Evolutionary conservation across 2,113 vertebrate species (phyloP), one percentile per base, ranked within the genome.

Genomic region (Amblyopsis rosae): DNA sequence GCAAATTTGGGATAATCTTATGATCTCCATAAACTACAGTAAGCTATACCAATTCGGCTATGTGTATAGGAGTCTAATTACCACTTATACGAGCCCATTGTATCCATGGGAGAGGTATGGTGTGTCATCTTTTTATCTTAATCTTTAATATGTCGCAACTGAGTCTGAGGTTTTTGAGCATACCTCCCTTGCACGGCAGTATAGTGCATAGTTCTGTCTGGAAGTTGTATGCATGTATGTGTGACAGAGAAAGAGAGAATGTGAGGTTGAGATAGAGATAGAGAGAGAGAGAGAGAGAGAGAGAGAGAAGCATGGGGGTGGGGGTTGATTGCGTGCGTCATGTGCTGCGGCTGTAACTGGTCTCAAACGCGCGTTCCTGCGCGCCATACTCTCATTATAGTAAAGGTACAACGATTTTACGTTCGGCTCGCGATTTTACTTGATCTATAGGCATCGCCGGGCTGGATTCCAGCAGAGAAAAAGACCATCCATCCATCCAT

Each of bases 321-420:
- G 73, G 68, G 41, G 65, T 65, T 67, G 75, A 59, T 64, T 65
- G 73, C 70, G 90, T 90, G 90, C 92, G 89, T 93, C 90, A 91
- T 83, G 88, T 73, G 88, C 88, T 85, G 85, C 88, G 73, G 88
- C 86, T 75, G 79, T 73, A 77, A 54, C 57, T 69, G 32, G 48
- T 48, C n/a, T 16, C 67, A 8, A 12, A 16, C 66, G 58, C 35
- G 26, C 65, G 41, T 13, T 35, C 19, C 64, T 26, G 57, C 55
- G 62, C 66, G 46, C 72, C 35, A 69, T 67, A 72, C 49, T 88
- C 91, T 84, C 82, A 86, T 80, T 87, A 33, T 63, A 62, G 77
- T 86, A 85, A 26, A 75, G 78, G 88, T 86, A 80, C 83, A 75
- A 12, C 67, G 65, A 61, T 69, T 70, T 57, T 46, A 62, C 55